Evolutionary conservation across 2,888 invertebrate genomes (phyloP).

Genomic region (Nemotelus pantherinus): DNA sequence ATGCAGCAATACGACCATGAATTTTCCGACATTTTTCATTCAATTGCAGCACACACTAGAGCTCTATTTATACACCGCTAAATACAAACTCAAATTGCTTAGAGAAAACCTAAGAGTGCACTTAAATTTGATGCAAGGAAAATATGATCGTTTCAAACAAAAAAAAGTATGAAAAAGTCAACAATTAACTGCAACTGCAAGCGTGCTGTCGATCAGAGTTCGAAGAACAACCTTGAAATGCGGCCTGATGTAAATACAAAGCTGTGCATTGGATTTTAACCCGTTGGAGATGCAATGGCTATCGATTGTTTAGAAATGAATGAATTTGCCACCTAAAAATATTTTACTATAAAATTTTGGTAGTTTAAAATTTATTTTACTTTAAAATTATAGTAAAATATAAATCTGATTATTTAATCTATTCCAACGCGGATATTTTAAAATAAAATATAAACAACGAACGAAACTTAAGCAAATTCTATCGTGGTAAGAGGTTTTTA

Average conservation of each 20-base stretch:
- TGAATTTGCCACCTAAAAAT: too few relatives aligned
- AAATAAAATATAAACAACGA: too few relatives aligned
- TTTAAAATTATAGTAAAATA: too few relatives aligned
- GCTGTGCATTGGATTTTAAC: background rate
- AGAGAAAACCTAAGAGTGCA: background rate
- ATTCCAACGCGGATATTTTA: too few relatives aligned
- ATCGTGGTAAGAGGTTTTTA: too few relatives aligned
- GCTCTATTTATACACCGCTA: background rate
- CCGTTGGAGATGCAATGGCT: too few relatives aligned
- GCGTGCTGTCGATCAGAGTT: background rate
- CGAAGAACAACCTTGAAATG: conserved; percentile 23
- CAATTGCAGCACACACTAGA: background rate
- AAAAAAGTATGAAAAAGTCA: conserved; percentile 6
- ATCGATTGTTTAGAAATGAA: too few relatives aligned
- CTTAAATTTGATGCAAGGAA: conserved; percentile 5
- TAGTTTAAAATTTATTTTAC: too few relatives aligned
- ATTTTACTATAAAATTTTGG: too few relatives aligned
- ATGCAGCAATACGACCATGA: background rate
- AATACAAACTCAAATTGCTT: background rate
- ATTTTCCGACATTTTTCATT: background rate
- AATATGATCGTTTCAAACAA: conserved; percentile 2
- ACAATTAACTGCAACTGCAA: background rate
- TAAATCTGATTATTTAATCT: too few relatives aligned
- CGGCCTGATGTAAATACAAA: background rate
- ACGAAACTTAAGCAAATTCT: too few relatives aligned